These are phyloP conservation scores for Melanerpes formicivorus DNA, from an alignment of 2,113 vertebrate genomes.

Conservation along the genomic window DNA sequence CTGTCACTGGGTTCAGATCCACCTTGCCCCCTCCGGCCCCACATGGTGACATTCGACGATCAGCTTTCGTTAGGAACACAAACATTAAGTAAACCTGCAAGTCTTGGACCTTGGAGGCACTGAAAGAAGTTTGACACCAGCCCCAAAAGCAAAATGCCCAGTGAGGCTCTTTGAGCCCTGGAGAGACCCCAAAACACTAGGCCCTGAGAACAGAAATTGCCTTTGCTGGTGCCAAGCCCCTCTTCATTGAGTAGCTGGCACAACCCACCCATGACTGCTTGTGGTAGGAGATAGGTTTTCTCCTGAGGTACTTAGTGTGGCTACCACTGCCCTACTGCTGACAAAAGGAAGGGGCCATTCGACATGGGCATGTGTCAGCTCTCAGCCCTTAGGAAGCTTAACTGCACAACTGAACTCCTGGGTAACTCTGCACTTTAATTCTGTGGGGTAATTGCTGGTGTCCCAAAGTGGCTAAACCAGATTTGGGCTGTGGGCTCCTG, in stretches of 20 bases:
- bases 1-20: no score
- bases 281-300: neutral
- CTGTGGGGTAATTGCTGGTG: neutral
- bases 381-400: neutral
- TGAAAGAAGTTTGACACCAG: neutral
- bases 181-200: neutral
- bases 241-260: accelerated
- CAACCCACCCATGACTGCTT: accelerated
- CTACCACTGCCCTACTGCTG: neutral
- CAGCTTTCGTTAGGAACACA: neutral
- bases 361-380: no score
- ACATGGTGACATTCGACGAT: neutral
- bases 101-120: neutral
- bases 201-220: neutral
- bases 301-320: neutral
- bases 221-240: neutral
- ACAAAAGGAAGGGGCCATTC: no score
- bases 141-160: accelerated
- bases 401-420: neutral
- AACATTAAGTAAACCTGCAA: neutral
- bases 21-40: neutral
- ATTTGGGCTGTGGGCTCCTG: accelerated
- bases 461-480: neutral
- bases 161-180: neutral
- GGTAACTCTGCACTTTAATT: neutral